phyloP scores from a whole-genome alignment of 2,888 invertebrate genomes.

The Heliconius hortense region DNA sequence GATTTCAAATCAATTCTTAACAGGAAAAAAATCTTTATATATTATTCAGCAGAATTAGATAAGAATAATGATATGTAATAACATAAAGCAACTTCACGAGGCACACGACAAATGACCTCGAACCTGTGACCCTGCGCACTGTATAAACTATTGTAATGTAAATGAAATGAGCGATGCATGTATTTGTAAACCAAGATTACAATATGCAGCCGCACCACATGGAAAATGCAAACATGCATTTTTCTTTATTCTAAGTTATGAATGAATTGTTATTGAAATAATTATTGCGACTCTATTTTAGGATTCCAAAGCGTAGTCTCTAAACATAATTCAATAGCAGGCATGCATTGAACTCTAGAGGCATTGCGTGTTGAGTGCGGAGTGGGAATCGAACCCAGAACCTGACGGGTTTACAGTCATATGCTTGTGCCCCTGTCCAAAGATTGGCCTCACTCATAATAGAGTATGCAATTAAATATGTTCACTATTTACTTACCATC shows the following conservation, averaged over 20 bases:
- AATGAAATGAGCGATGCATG: slow-evolving; percentile 62
- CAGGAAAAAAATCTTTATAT: neutral
- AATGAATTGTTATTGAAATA: neutral
- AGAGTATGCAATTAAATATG: no score
- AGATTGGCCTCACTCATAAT: no score
- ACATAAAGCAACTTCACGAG: slow-evolving; percentile 41
- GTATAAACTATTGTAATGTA: slow-evolving; percentile 74
- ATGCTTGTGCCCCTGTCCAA: no score
- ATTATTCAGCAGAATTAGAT: slow-evolving; percentile 2
- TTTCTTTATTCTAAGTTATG: neutral
- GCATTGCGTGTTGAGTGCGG: no score
- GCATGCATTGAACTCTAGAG: no score
- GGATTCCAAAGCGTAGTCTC: neutral
- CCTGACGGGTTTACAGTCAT: no score
- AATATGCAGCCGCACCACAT: neutral
- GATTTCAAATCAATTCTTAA: neutral
- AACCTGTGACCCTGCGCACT: slow-evolving; percentile 75
- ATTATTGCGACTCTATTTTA: neutral
- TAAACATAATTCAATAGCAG: neutral
- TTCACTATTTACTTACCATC: neutral
- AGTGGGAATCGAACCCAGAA: no score
- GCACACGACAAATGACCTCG: slow-evolving; percentile 67
- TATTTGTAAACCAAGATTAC: slow-evolving; percentile 31
- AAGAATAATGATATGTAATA: slow-evolving; percentile 12
- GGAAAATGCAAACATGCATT: slow-evolving; percentile 5